Base-by-base conservation (phyloP, 2,797 vertebrate species). In the Coregonus suidteri region DNA sequence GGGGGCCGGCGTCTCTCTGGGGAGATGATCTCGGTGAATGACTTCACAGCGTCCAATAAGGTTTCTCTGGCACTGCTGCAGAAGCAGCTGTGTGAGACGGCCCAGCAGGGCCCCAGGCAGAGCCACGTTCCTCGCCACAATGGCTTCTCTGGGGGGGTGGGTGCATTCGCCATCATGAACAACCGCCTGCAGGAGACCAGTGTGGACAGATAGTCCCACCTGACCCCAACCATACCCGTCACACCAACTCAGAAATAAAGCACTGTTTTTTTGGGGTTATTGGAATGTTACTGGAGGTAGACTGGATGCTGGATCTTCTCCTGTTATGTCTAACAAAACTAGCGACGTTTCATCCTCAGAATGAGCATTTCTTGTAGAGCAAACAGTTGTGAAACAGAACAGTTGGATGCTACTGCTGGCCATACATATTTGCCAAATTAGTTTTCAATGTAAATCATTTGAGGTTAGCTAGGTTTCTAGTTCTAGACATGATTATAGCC, bases 181-280 rank as follows among this genome's bases (percentile, higher is more conserved):
- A 96, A 95, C 75, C 92, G 95, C 34, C 89, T 95, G 41, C 94
- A 94, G 84, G 95, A 96, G 86, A 96, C 94, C 70, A 95, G 94
- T 72, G 91, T 91, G 31, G 95, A 95, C 72, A 93, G 93, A 85
- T 95, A 94, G 90, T 87, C 82, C 13, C 25, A 35, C 34, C 59
- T 31, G 71, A 35, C 18, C 25, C 74, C 68, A 9, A 69, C 16
- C 53, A 47, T 11, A 47, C 41, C 79, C 95, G 18, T 59, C 56
- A 20, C 16, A n/a, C 16, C n/a, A 6, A n/a, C 54, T n/a, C n/a
- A 18, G 54, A 59, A 18, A 59, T n/a, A 30, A 15, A 18, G n/a
- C 35, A n/a, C 51, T 67, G 31, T 34, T 67, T 66, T 35, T 3
- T 16, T 4, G 0, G 65, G 31, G 31, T 34, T 6, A 67, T 31